Base-by-base conservation (phyloP, 2,888 invertebrate genomes). In the Synanthedon myopaeformis region DNA sequence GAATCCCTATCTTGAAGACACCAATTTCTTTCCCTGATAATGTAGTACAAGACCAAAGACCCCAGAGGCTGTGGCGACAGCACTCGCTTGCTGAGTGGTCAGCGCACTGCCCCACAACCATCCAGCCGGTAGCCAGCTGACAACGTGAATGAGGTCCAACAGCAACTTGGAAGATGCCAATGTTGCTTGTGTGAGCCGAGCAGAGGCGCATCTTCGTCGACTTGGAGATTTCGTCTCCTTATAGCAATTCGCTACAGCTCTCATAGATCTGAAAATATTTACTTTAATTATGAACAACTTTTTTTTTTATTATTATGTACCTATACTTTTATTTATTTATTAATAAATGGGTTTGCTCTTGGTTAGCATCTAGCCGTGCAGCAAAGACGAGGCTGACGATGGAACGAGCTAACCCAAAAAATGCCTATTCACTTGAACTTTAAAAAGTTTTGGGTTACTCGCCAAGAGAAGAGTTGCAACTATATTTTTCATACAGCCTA, bases 31-130 rank as follows among this genome's bases (percentile, higher is more conserved):
- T 1, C 69, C 80, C 52, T 79, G 73, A 53, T 75, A 84, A 64
- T 85, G 85, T 60, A 82, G 66, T 0, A 80, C 64, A 0, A 86
- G 63, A 0, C 76, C 81, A 3, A 85, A 54, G 0, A 76, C 63
- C 2, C 79, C 86, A 0, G 85, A 75, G 0, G 67, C 61, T 0
- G 79, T 78, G 11, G 83, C 86, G 1, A 77, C 60, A 0, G 63
- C 74, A 19, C 82, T 74, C 0, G 75, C 74, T 4, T 72, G 72
- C 23, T 67, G 62, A 0, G 72, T 65, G 13, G 59, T 62, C 17
- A 96, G 76, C 64, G 89, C 90, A 0, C 92, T 91, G 17, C 95
- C 93, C 96, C 96, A 96, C 51, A 96, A 80, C 75, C 91, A 91
- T 49, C 95, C 95, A 12, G 82, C 77, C 0, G 96, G 96, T 57